A percentile compares a stretch with the other conserved stretches of the same genome.
phyloP scores from a whole-genome alignment of 2,888 invertebrate species.

The Drosophila silvestris region DNA sequence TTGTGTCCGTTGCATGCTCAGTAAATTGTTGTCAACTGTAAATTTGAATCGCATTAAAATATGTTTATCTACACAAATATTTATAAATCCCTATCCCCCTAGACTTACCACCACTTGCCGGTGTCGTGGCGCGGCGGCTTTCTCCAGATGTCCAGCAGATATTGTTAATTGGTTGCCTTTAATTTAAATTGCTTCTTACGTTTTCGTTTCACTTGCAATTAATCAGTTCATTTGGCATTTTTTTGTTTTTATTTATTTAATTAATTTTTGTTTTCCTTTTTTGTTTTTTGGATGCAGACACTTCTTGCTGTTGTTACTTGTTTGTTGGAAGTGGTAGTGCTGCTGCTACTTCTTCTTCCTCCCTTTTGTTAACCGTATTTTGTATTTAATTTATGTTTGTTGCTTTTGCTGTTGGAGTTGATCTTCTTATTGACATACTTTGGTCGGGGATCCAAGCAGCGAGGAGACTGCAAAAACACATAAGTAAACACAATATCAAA shows the following conservation, averaged over 20 bases:
- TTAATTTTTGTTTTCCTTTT: background rate
- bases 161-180: background rate
- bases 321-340: background rate
- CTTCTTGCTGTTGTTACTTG: background rate
- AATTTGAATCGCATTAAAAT: background rate
- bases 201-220: slow-evolving; percentile 11
- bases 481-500: background rate
- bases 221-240: slow-evolving; percentile 35
- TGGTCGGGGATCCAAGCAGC: slow-evolving; percentile 22
- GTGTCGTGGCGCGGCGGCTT: slow-evolving; percentile 50
- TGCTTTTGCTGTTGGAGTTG: slow-evolving; percentile 9
- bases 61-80: background rate
- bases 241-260: slow-evolving; percentile 3
- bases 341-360: background rate
- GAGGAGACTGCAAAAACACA: slow-evolving; percentile 25
- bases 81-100: background rate
- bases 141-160: slow-evolving; percentile 30
- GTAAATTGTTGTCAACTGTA: slow-evolving; percentile 58
- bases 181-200: background rate
- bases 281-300: background rate
- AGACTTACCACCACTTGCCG: slow-evolving; percentile 61
- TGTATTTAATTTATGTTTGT: slow-evolving; percentile 1
- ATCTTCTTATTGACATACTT: slow-evolving; percentile 7
- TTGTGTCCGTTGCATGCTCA: slow-evolving; percentile 65
- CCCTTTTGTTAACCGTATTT: slow-evolving; percentile 1